phyloP scores from a whole-genome alignment of 2,113 vertebrate species.

The Oncorhynchus tshawytscha region DNA sequence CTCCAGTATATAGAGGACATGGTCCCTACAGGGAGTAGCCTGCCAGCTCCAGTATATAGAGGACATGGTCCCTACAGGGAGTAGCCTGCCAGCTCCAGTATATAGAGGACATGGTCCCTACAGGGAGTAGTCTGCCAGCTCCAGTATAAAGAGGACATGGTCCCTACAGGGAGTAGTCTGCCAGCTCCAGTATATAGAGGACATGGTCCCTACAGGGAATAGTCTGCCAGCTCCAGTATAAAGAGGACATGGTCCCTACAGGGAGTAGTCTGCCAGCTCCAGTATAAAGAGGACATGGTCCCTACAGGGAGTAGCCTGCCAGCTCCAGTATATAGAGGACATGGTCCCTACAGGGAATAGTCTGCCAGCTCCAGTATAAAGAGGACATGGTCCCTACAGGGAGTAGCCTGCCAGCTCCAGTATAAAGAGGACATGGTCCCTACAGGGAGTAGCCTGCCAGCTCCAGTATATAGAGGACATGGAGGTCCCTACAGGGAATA shows the following conservation, averaged over 20 bases:
- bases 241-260: background rate
- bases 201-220: too few species aligned
- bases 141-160: background rate
- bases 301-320: slow-evolving; percentile 39
- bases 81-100: too few species aligned
- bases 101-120: background rate
- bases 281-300: slow-evolving; percentile 19
- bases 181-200: background rate
- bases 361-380: background rate
- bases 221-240: too few species aligned
- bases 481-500: too few species aligned
- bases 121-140: too few species aligned
- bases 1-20: background rate
- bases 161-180: too few species aligned
- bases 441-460: slow-evolving; percentile 33
- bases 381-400: slow-evolving; percentile 1
- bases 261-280: too few species aligned
- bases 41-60: background rate
- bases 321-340: background rate
- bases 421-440: slow-evolving; percentile 25
- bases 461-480: too few species aligned
- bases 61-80: too few species aligned
- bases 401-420: too few species aligned
- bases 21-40: too few species aligned
- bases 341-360: too few species aligned